phyloP scores from a whole-genome alignment of 2,797 vertebrate genomes.

The Knipowitschia caucasica region DNA sequence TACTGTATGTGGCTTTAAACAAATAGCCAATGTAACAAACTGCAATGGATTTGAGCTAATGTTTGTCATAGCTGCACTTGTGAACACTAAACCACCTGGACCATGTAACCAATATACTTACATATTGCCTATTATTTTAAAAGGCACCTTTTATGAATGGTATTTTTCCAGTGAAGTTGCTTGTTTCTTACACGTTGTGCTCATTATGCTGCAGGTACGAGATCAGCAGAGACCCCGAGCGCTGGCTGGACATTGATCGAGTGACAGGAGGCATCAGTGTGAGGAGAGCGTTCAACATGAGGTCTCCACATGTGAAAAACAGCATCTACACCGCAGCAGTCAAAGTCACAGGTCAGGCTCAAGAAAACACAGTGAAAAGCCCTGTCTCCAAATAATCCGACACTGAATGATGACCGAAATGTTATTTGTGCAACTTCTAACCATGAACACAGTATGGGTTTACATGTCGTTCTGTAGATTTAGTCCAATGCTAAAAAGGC shows the following conservation, averaged over 20 bases:
- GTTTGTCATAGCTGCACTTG: too few species aligned
- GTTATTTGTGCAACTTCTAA: background rate
- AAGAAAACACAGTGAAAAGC: background rate
- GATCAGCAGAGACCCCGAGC: constrained; percentile 82
- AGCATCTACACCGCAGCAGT: constrained; percentile 82
- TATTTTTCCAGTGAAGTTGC: background rate
- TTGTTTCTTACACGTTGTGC: background rate
- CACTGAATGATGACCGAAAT: background rate
- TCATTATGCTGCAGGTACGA: constrained; percentile 75
- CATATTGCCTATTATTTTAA: too few species aligned
- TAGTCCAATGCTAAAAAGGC: background rate
- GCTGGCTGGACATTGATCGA: constrained; percentile 82
- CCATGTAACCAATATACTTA: too few species aligned
- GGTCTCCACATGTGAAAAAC: constrained; percentile 78
- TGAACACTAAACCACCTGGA: too few species aligned
- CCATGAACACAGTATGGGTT: background rate
- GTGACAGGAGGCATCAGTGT: constrained; percentile 78
- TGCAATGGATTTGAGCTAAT: too few species aligned
- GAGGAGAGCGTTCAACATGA: constrained; percentile 77
- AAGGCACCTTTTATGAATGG: too few species aligned
- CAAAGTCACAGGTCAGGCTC: constrained; percentile 81
- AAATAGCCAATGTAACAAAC: too few species aligned
- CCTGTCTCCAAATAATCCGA: background rate
- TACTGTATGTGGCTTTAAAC: too few species aligned
- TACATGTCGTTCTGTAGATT: background rate